Percentiles rank a stretch among this genome's conserved stretches.
Evolutionary conservation across 35 echinoderm and acorn worm genomes (phyloP).

Genomic region (Strongylocentrotus purpuratus): DNA sequence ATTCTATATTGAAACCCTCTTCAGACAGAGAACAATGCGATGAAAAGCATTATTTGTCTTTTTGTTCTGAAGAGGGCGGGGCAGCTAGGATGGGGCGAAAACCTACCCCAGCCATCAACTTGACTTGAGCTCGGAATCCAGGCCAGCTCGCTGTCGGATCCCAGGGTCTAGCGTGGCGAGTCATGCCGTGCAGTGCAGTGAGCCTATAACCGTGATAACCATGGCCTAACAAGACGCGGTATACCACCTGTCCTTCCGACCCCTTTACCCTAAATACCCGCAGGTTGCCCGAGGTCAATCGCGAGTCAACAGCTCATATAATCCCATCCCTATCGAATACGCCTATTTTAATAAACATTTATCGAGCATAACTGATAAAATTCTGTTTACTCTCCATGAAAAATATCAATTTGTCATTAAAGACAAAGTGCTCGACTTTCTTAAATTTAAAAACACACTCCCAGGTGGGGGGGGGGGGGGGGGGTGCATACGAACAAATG

Average conservation of each 20-base stretch:
- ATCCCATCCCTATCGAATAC: constrained; percentile 16
- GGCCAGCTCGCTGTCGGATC: not conserved
- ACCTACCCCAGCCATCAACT: not conserved
- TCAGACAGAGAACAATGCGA: not conserved
- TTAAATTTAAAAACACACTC: no score
- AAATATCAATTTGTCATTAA: no score
- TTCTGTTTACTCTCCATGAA: no score
- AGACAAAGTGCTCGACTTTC: no score
- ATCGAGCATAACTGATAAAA: not conserved
- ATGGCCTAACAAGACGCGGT: not conserved
- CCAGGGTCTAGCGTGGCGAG: not conserved
- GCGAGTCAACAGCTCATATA: constrained; percentile 12
- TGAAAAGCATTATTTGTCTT: not conserved
- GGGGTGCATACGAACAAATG: no score
- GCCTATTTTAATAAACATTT: not conserved
- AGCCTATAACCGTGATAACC: not conserved
- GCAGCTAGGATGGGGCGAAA: not conserved
- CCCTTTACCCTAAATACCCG: constrained; percentile 42
- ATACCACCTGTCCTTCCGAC: constrained; percentile 34
- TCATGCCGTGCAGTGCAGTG: not conserved
- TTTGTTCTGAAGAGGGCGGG: not conserved
- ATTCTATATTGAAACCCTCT: not conserved
- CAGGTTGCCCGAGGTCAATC: constrained; percentile 19
- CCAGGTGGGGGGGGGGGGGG: no score
- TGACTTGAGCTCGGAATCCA: not conserved